Conservation (phyloP, 2,113 vertebrate genomes). For the Sylvietta virens region DNA sequence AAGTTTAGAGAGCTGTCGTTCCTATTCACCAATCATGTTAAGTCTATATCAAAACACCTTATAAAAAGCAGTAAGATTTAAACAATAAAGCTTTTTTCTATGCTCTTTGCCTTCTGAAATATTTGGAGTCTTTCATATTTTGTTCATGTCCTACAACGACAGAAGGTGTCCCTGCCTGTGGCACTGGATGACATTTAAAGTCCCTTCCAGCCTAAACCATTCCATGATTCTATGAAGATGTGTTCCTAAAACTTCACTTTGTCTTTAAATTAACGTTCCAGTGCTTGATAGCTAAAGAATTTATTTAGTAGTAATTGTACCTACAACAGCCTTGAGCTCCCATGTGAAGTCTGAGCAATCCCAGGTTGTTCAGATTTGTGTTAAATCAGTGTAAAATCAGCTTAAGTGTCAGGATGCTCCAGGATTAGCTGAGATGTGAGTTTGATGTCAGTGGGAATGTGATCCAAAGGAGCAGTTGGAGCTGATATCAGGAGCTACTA, state of each 20-base stretch:
- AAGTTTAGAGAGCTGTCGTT: no score
- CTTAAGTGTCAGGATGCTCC: not conserved
- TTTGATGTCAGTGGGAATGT: not conserved
- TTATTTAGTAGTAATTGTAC: not conserved
- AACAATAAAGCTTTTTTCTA: no score
- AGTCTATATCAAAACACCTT: no score
- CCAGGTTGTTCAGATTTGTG: not conserved
- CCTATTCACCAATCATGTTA: no score
- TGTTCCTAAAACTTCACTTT: not conserved
- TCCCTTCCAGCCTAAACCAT: not conserved
- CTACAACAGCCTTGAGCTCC: not conserved
- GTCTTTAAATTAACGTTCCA: not conserved
- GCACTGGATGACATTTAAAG: not conserved
- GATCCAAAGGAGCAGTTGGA: not conserved
- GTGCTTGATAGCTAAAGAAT: not conserved
- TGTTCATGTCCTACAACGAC: no score
- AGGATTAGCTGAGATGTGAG: not conserved
- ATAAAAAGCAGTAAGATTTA: no score
- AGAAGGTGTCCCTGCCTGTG: not conserved
- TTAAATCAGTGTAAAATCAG: not conserved
- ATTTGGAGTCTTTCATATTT: no score
- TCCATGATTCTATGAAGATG: not conserved
- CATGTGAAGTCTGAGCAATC: not conserved
- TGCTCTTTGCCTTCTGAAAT: no score
- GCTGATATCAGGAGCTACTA: rapidly evolving